phyloP scores from a whole-genome alignment of 2,888 invertebrate genomes.

The Agrochola lychnidis region DNA sequence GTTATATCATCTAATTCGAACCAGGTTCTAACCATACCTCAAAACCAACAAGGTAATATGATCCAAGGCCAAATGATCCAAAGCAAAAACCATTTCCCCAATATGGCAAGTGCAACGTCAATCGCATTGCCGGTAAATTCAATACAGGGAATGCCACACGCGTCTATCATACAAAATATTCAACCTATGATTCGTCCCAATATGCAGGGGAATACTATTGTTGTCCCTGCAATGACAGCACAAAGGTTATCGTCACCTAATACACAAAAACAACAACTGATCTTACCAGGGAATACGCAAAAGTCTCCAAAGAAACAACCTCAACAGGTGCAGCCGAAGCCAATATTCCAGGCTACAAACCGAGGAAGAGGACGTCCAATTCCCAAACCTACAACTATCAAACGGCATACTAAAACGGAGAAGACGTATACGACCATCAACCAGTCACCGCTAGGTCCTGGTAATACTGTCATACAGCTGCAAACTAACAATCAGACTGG shows the following conservation, averaged over 20 bases:
- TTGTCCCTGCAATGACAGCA: constrained; percentile 86
- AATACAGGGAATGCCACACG: constrained; percentile 86
- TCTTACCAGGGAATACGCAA: constrained; percentile 83
- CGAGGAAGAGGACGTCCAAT: constrained; percentile 86
- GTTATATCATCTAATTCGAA: constrained; percentile 89
- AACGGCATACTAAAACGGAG: constrained; percentile 87
- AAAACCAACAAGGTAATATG: constrained; percentile 83
- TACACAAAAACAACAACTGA: constrained; percentile 86
- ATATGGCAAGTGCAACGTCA: constrained; percentile 89
- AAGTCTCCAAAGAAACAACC: constrained; percentile 89
- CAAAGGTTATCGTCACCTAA: constrained; percentile 87
- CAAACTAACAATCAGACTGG: constrained; percentile 90
- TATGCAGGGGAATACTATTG: constrained; percentile 87
- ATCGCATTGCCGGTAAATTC: constrained; percentile 88
- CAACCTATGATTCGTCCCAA: constrained; percentile 89
- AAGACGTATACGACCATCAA: constrained; percentile 88
- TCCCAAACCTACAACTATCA: constrained; percentile 87
- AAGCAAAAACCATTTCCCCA: constrained; percentile 88
- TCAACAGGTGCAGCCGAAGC: constrained; percentile 86
- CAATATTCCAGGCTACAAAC: constrained; percentile 86
- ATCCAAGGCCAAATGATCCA: constrained; percentile 80
- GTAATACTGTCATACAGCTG: constrained; percentile 90
- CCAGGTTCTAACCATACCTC: constrained; percentile 87
- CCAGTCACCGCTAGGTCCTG: constrained; percentile 85
- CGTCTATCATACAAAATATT: constrained; percentile 88